These are phyloP conservation scores for Platichthys flesus DNA, from an alignment of 2,113 vertebrate genomes.

Conservation along the genomic window DNA sequence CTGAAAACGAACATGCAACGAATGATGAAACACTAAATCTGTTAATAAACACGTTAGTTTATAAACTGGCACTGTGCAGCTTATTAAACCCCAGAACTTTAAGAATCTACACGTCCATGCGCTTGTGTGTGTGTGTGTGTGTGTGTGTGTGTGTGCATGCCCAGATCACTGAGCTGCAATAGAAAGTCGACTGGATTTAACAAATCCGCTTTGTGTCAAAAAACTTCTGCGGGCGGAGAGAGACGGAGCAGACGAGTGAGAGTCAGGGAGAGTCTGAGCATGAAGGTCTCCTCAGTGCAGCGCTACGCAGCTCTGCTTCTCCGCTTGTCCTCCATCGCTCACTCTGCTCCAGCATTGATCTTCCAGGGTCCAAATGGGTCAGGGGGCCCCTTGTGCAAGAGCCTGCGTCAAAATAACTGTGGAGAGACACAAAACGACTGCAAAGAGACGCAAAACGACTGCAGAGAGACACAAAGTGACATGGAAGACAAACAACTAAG, in stretches of 20 bases:
- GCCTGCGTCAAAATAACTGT: no score
- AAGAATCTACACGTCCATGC: slow-evolving; percentile 40
- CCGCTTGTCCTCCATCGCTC: background rate
- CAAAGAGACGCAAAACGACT: no score
- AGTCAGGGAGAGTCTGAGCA: slow-evolving; percentile 16
- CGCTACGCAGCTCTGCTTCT: background rate
- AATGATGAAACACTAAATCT: slow-evolving; percentile 36
- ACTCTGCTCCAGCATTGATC: background rate
- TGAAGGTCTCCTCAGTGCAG: slow-evolving; percentile 10
- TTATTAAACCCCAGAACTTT: slow-evolving; percentile 55
- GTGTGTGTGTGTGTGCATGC: background rate
- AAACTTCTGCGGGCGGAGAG: slow-evolving; percentile 51
- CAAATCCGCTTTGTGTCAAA: slow-evolving; percentile 75
- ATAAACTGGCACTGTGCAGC: slow-evolving; percentile 11
- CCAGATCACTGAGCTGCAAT: slow-evolving; percentile 49
- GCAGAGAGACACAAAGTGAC: no score
- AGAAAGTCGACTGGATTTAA: slow-evolving; percentile 63
- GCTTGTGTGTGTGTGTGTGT: background rate
- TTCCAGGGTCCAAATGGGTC: background rate
- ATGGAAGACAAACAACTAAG: background rate
- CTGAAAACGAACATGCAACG: slow-evolving; percentile 25
- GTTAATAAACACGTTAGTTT: slow-evolving; percentile 36
- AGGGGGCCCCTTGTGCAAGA: no score
- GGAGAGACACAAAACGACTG: no score
- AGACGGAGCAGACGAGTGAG: slow-evolving; percentile 28